Percentiles rank a stretch among this genome's conserved stretches.
Evolutionary conservation across 2,888 invertebrate species (phyloP).

Genomic region (Galeopsomyia nigrocyanea): DNA sequence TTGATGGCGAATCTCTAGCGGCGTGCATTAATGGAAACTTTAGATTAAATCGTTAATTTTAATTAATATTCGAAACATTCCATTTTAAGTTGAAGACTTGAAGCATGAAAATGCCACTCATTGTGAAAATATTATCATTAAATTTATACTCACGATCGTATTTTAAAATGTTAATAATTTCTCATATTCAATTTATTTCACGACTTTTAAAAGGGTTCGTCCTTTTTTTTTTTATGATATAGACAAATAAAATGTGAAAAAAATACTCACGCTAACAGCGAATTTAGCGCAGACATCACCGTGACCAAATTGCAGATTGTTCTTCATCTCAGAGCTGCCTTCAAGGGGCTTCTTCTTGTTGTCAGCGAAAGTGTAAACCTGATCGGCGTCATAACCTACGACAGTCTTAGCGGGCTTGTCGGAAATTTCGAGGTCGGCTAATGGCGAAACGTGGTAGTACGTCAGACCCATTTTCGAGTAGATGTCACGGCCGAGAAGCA

Average conservation of each 20-base stretch:
- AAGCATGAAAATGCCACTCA: too few relatives aligned
- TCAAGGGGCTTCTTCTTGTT: conserved; percentile 75
- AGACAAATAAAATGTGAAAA: neutral
- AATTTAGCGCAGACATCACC: conserved; percentile 79
- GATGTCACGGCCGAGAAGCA: conserved; percentile 62
- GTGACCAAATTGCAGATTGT: conserved; percentile 71
- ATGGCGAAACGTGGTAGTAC: conserved; percentile 75
- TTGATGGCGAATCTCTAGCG: too few relatives aligned
- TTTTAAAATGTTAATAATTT: conserved; percentile 20
- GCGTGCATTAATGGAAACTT: too few relatives aligned
- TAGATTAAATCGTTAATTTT: too few relatives aligned
- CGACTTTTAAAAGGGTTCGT: too few relatives aligned
- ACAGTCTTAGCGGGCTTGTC: conserved; percentile 73
- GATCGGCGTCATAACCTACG: conserved; percentile 74
- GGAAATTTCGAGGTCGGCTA: conserved; percentile 71
- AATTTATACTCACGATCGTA: too few relatives aligned
- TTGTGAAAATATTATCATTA: too few relatives aligned
- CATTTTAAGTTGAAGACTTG: too few relatives aligned
- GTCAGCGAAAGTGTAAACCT: conserved; percentile 77
- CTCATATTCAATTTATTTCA: too few relatives aligned
- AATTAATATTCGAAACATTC: too few relatives aligned
- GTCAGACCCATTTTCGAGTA: conserved; percentile 74
- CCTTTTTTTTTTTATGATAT: too few relatives aligned
- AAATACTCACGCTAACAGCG: conserved; percentile 73
- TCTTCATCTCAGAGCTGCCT: conserved; percentile 72